Conservation (phyloP, 2,113 vertebrate species). For the Anas platyrhynchos region DNA sequence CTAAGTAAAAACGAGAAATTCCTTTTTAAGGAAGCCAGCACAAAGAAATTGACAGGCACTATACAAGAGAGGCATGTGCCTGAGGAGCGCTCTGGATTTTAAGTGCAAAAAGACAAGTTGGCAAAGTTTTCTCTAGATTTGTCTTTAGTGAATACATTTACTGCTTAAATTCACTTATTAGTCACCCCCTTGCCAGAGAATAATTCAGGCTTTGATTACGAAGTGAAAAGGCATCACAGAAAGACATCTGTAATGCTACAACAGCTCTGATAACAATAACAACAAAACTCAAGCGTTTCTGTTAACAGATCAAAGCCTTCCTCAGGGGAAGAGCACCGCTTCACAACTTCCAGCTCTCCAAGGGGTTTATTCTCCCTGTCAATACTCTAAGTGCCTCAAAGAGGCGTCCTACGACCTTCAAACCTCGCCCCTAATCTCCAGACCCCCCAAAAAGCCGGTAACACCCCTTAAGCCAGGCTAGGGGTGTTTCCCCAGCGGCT, state of each 20-base stretch:
- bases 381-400: fast-evolving
- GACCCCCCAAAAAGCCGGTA: background rate
- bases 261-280: background rate
- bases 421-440: background rate
- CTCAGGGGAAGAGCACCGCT: background rate
- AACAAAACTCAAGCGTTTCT: background rate
- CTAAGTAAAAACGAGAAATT: background rate
- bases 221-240: background rate
- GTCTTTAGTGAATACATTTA: background rate
- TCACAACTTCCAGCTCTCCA: background rate
- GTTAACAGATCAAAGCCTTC: background rate
- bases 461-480: fast-evolving
- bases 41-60: background rate
- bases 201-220: background rate
- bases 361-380: background rate
- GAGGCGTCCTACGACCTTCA: fast-evolving
- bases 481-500: fast-evolving
- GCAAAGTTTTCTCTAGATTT: background rate
- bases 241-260: background rate
- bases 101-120: fast-evolving
- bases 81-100: background rate
- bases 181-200: background rate
- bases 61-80: background rate
- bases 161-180: background rate
- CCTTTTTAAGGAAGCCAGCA: background rate